Base-by-base conservation (phyloP, 2,797 vertebrate genomes). In the Alca torda region DNA sequence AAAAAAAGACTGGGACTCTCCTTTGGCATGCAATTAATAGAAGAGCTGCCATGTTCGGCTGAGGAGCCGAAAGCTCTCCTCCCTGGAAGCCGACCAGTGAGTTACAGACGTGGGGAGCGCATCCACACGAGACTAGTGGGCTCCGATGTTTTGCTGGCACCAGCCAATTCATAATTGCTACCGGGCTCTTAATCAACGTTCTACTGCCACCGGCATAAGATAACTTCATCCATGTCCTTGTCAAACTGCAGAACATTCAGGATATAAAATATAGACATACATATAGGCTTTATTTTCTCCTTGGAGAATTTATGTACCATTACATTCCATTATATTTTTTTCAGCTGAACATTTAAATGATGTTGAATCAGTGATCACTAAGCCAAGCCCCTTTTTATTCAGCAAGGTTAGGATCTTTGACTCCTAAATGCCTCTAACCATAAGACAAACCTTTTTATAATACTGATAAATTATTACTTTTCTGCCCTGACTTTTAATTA, bases 231-330 rank as follows among this genome's bases (percentile, higher is more conserved):
- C 69, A 21, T 8, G 95, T 96, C 97, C 97, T 97, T 97, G 96
- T 92, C 95, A 94, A 70, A 86, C 56, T 56, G 75, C 64, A 88
- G 84, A 94, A 92, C 90, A 64, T 74, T 74, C 64, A 81, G 69
- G 57, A 57, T 80, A 53, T 95, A 70, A 97, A 95, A 91, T 85
- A 91, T 7, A 87, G 94, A 91, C 75, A 59, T n/a, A 88, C 57
- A 53, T 28, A 74, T 9, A 92, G 95, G 56, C 61, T 97, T 97
- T 73, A 91, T 95, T 96, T 97, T 97, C 96, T 90, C 96, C 97
- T 97, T 97, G 93, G 91, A 91, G 92, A 73, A 92, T 97, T 96
- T 93, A 97, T 97, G 95, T 96, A 83, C 95, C 91, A 68, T 97
- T 94, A 93, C 93, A 65, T 95, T 93, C 92, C 70, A 95, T 97